Evolutionary conservation across 2,113 vertebrate species (phyloP), one percentile per base, ranked within the genome.

Genomic region (Nesoenas mayeri): DNA sequence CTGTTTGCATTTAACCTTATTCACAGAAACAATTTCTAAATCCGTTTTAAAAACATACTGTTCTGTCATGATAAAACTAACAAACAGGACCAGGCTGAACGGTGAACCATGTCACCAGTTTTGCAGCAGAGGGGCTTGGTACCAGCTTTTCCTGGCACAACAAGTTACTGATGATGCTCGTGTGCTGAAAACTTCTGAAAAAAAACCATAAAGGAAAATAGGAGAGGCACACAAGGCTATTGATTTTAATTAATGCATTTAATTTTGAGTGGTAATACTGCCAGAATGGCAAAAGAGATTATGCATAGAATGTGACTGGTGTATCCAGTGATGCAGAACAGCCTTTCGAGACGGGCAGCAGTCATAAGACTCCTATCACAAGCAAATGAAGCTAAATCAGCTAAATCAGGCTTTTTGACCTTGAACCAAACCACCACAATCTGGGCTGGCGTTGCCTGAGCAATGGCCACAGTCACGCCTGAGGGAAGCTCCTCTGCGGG

Each of bases 11-110:
- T 95, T 91, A 90, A 90, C 92, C 72, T 80, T 74, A 48, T 95
- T 96, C 92, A 91, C 48, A 88, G 88, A 88, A 96, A 93, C 19
- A 16, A 85, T 96, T 94, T 95, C 88, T 94, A 78, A 91, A 90
- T 78, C 82, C 67, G 56, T 90, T 91, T 80, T 80, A 22, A 74
- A 94, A 91, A 80, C 40, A 42, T 21, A 24, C 56, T 60, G 74
- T 34, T 58, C 83, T 89, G 64, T 60, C 65, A 32, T 0, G 20
- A 42, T 40, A 69, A 82, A 94, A 57, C 65, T 69, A 75, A 81
- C 64, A 70, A 88, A 95, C 74, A 85, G 71, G 34, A 54, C 1
- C 31, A 20, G 78, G 9, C 51, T 31, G 53, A 58, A 24, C n/a
- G 42, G 70, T 20, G 51, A 83, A 73, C 73, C 11, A 4, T 8